Evolutionary conservation across 2,113 vertebrate genomes (phyloP).

Genomic region (Microcebus murinus): DNA sequence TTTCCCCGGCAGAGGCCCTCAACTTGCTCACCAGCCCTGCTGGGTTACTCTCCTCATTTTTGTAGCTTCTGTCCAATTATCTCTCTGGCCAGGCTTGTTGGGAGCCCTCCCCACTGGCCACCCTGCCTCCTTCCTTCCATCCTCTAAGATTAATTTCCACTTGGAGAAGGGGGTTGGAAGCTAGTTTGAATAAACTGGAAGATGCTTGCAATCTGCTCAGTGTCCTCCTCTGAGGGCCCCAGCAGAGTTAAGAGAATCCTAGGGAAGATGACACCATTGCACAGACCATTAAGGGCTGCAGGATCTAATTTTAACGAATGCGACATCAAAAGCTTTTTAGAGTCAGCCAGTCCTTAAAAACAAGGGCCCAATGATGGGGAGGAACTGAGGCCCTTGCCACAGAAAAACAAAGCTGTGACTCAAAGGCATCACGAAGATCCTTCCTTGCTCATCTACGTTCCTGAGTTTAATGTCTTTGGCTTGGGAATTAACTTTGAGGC

Average conservation of each 20-base stretch:
- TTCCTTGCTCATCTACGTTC: slow-evolving; percentile 75
- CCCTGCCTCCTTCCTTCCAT: slow-evolving; percentile 38
- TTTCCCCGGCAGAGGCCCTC: slow-evolving; percentile 56
- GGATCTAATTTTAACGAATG: slow-evolving; percentile 81
- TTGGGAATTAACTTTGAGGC: slow-evolving; percentile 81
- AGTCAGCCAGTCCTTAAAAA: slow-evolving; percentile 78
- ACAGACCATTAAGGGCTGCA: slow-evolving; percentile 76
- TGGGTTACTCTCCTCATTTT: slow-evolving; percentile 49
- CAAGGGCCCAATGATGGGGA: slow-evolving; percentile 76
- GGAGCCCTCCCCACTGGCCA: slow-evolving; percentile 32
- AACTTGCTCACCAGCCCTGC: slow-evolving; percentile 44
- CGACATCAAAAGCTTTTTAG: slow-evolving; percentile 84
- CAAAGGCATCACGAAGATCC: slow-evolving; percentile 75
- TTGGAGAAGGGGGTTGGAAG: slow-evolving; percentile 54
- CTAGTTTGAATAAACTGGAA: background rate
- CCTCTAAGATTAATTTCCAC: slow-evolving; percentile 19
- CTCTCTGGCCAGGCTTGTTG: slow-evolving; percentile 41
- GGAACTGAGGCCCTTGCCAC: slow-evolving; percentile 75
- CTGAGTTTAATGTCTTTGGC: slow-evolving; percentile 80
- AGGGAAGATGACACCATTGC: slow-evolving; percentile 68
- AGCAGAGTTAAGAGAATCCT: slow-evolving; percentile 63
- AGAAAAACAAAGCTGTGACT: slow-evolving; percentile 82
- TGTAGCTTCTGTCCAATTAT: slow-evolving; percentile 70
- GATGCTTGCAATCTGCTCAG: background rate
- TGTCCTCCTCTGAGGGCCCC: slow-evolving; percentile 45